Conservation (phyloP, 2,888 invertebrate genomes). For the Phragmatobia fuliginosa region DNA sequence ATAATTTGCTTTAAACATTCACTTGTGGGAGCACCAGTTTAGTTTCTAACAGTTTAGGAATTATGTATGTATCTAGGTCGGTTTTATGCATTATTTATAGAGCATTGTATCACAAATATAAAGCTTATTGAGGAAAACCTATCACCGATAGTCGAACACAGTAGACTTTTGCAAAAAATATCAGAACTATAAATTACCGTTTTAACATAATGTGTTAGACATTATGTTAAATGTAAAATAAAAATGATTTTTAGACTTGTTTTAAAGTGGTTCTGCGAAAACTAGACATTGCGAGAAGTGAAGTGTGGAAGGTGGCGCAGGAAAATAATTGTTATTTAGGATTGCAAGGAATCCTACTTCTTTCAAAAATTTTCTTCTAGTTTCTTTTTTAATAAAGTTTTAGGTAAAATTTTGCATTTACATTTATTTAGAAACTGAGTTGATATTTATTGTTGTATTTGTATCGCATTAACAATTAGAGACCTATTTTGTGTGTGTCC, state of each 20-base stretch:
- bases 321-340: neutral
- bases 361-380: neutral
- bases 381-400: neutral
- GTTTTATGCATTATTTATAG: slow-evolving; percentile 71
- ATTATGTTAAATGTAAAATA: no score
- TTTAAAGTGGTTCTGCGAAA: neutral
- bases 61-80: slow-evolving; percentile 76
- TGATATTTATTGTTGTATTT: no score
- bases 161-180: neutral
- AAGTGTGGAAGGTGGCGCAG: neutral
- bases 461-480: no score
- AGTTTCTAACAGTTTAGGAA: slow-evolving; percentile 56
- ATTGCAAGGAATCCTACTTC: neutral
- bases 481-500: no score
- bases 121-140: slow-evolving; percentile 10
- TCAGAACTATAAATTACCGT: slow-evolving; percentile 1
- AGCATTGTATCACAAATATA: slow-evolving; percentile 50
- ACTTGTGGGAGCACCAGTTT: slow-evolving; percentile 66
- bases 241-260: neutral
- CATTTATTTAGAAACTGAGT: neutral
- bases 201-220: neutral
- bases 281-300: neutral
- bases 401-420: neutral
- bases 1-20: slow-evolving; percentile 5
- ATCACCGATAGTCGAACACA: slow-evolving; percentile 12